Base-by-base conservation (phyloP, 2,797 vertebrate genomes). In the Epinephelus awoara region DNA sequence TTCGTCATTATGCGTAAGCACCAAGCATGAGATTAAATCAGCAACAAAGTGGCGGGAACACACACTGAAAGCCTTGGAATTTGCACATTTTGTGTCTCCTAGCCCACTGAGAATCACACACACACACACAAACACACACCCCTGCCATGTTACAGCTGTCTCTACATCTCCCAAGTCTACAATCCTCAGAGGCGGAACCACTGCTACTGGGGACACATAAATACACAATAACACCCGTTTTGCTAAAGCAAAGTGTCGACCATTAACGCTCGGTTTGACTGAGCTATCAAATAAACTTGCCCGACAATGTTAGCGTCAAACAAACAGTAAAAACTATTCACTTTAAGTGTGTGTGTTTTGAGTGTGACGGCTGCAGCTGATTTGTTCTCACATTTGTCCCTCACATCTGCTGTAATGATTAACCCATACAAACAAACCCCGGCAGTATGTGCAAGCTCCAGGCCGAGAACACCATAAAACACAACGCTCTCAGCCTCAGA, bases 341-440 rank as follows among this genome's bases (percentile, higher is more conserved):
- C 17, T 38, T 29, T 6, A 23, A 61, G 50, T 9, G 27, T 27
- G 27, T 27, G 27, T 27, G 27, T 29, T 15, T 51, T 0, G 52
- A 68, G 63, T 21, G 8, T 49, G 67, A 61, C 27, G 21, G 77
- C 73, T 44, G 46, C 52, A 40, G 68, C 69, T 44, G n/a, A 82
- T 81, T 76, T 5, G n/a, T 57, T 56, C 62, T 44, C 77, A 72
- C 49, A 67, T 79, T 85, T 57, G 72, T 71, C 51, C 55, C 70
- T 52, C 69, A 84, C 91, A 84, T 88, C 79, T 86, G 87, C 75
- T 82, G 57, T 56, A 75, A 84, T 86, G 69, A 91, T 90, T 83
- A 90, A 91, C 84, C 73, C 72, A 8, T 3, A 40, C 72, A 87
- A 85, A 85, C 63, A 85, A 77, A 75, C 0, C 17, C 34, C 15